Evolutionary conservation across 2,888 invertebrate genomes (phyloP).

Genomic region (Brachyptera putata): DNA sequence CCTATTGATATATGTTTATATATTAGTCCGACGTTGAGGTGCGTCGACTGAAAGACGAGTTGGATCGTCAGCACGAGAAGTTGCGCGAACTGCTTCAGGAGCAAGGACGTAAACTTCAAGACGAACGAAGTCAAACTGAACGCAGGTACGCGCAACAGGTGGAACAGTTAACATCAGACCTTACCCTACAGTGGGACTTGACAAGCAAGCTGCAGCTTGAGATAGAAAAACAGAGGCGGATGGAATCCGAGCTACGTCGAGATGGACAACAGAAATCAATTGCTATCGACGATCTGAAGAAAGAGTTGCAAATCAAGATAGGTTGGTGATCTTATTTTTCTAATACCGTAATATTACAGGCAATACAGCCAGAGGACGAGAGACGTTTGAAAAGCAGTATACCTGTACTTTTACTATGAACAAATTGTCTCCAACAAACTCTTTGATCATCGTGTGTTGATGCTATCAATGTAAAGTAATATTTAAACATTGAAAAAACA

Average conservation of each 20-base stretch:
- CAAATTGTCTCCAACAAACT: too few relatives aligned
- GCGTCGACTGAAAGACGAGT: constrained; percentile 68
- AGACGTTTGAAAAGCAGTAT: too few relatives aligned
- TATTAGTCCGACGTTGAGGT: constrained; percentile 68
- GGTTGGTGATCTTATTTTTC: constrained; percentile 52
- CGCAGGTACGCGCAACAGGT: constrained; percentile 58
- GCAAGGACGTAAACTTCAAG: constrained; percentile 48
- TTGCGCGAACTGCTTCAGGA: constrained; percentile 72
- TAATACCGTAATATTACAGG: too few relatives aligned
- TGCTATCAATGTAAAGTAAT: too few relatives aligned
- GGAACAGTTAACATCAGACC: constrained; percentile 73
- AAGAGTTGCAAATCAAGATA: constrained; percentile 73
- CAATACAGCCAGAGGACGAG: too few relatives aligned
- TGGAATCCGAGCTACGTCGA: constrained; percentile 70
- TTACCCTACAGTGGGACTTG: constrained; percentile 75
- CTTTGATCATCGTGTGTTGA: too few relatives aligned
- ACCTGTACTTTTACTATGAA: too few relatives aligned
- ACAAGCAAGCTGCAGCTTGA: constrained; percentile 72
- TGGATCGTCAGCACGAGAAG: constrained; percentile 71
- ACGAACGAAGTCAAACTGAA: constrained; percentile 33
- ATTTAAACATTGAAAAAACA: too few relatives aligned
- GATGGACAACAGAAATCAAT: constrained; percentile 71
- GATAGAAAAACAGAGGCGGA: constrained; percentile 71
- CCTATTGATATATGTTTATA: neutral
- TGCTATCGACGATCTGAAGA: constrained; percentile 72